Percentiles rank a stretch among this genome's conserved stretches.
Conservation (phyloP, 2,113 vertebrate species). For the Hypomesus transpacificus region DNA sequence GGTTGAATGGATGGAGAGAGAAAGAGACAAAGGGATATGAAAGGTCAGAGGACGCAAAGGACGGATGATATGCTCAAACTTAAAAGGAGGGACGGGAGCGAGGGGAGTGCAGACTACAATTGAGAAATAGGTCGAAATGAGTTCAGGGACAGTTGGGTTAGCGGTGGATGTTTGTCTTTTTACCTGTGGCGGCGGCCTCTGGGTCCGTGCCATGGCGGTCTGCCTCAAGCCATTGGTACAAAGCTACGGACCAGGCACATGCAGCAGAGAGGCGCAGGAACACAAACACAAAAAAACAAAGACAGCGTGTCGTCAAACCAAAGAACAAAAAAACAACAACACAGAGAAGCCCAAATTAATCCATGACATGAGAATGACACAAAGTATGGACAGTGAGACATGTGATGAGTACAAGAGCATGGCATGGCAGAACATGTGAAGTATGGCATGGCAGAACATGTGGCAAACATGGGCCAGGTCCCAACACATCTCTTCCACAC, state of each 20-base stretch:
- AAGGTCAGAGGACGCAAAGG: too few species aligned
- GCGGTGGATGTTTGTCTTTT: constrained; percentile 27
- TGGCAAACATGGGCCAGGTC: constrained; percentile 4
- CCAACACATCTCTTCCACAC: not conserved
- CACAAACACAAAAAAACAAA: constrained; percentile 15
- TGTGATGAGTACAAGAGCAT: constrained; percentile 18
- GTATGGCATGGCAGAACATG: constrained; percentile 19
- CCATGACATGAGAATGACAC: constrained; percentile 38
- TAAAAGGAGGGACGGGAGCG: not conserved
- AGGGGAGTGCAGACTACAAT: not conserved
- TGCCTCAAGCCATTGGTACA: constrained; percentile 94
- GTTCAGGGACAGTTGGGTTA: not conserved
- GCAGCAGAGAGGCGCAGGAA: constrained; percentile 72
- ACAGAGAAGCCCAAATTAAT: constrained; percentile 36
- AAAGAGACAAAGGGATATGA: not conserved
- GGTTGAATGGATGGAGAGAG: not conserved
- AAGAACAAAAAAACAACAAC: constrained; percentile 38
- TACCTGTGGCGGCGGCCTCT: constrained; percentile 85
- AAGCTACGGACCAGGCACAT: constrained; percentile 79
- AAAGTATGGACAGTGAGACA: constrained; percentile 28
- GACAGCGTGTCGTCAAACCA: constrained; percentile 44
- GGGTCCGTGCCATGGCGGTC: constrained; percentile 87
- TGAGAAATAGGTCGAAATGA: not conserved
- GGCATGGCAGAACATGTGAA: constrained; percentile 15
- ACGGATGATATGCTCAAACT: too few species aligned